Conservation (phyloP, 2,113 vertebrate genomes). For the Clupea harengus region DNA sequence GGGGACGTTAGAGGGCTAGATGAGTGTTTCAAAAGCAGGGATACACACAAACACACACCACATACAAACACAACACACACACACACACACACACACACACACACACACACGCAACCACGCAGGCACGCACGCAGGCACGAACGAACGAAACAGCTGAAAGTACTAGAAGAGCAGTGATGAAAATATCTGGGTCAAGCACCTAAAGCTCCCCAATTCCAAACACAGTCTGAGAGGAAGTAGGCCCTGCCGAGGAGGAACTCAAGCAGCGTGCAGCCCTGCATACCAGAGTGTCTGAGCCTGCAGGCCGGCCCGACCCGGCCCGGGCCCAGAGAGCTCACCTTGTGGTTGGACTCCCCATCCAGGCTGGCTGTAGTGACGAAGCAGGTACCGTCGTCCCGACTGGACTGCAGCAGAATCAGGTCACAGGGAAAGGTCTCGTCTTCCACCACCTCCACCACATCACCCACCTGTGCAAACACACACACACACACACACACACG, state of each 20-base stretch:
- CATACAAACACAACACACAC: background rate
- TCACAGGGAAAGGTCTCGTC: conserved; percentile 97
- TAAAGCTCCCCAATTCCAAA: conserved; percentile 17
- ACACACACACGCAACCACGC: no score
- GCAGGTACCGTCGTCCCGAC: conserved; percentile 82
- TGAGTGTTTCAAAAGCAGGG: background rate
- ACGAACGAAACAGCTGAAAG: background rate
- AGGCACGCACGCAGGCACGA: background rate
- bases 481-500: background rate
- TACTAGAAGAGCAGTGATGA: background rate
- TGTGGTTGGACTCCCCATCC: conserved; percentile 96
- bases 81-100: no score
- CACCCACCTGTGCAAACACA: conserved; percentile 80
- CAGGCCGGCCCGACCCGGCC: background rate
- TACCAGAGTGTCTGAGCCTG: no score
- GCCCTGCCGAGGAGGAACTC: background rate
- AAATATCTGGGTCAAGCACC: conserved; percentile 42
- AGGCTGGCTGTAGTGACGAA: conserved; percentile 95
- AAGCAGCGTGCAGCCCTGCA: no score
- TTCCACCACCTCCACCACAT: conserved; percentile 88
- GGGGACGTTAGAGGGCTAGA: background rate
- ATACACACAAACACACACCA: background rate
- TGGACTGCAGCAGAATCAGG: conserved; percentile 88
- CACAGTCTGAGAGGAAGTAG: background rate
- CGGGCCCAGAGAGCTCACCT: conserved; percentile 45